These are phyloP conservation scores for Pangasius krempfi DNA, from an alignment of 2,797 vertebrate genomes.

Conservation along the genomic window DNA sequence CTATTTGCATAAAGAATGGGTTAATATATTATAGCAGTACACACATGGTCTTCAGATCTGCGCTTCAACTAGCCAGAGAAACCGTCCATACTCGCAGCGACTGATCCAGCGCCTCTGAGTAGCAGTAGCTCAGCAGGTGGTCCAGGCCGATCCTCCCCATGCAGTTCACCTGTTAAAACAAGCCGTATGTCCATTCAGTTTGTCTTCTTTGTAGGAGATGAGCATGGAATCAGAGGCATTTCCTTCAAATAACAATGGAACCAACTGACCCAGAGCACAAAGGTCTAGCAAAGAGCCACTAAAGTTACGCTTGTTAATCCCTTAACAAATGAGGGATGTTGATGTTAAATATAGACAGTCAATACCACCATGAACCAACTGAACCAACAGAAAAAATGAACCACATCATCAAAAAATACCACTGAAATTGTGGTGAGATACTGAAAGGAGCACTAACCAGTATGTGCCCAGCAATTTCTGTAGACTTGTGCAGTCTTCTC, in stretches of 20 bases:
- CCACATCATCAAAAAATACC: neutral
- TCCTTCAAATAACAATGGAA: slow-evolving; percentile 56
- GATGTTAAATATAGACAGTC: neutral
- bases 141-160: slow-evolving; percentile 66
- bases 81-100: slow-evolving; percentile 43
- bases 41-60: neutral
- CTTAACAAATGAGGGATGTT: neutral
- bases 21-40: neutral
- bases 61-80: neutral
- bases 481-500: slow-evolving; percentile 66
- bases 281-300: slow-evolving; percentile 22
- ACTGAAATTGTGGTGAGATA: neutral
- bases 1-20: slow-evolving; percentile 56
- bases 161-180: slow-evolving; percentile 85
- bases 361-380: neutral
- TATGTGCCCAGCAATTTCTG: slow-evolving; percentile 68
- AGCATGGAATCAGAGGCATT: slow-evolving; percentile 58
- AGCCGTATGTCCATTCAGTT: slow-evolving; percentile 60
- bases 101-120: slow-evolving; percentile 65
- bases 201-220: slow-evolving; percentile 65
- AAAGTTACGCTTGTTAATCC: neutral
- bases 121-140: slow-evolving; percentile 75
- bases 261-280: slow-evolving; percentile 44
- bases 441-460: slow-evolving; percentile 69
- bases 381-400: neutral